phyloP scores from a whole-genome alignment of 1,140 invertebrate species.

The Drosophila nigromelanica region DNA sequence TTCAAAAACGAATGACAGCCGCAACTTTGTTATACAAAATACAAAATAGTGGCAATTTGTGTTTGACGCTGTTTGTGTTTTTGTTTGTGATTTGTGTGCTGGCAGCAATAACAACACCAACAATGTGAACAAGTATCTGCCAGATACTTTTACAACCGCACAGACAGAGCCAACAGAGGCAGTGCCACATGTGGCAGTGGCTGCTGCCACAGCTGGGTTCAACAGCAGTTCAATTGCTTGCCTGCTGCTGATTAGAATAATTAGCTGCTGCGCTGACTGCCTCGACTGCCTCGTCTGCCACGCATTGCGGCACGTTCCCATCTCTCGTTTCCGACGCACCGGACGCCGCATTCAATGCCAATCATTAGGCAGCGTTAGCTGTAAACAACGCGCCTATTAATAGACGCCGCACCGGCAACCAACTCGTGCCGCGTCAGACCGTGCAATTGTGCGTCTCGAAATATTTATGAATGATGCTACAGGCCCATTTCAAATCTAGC shows the following conservation, averaged over 20 bases:
- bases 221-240: slow-evolving; percentile 74
- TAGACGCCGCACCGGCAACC: slow-evolving; percentile 48
- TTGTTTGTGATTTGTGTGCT: slow-evolving; percentile 47
- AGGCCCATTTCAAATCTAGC: slow-evolving; percentile 22
- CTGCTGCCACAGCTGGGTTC: slow-evolving; percentile 43
- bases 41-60: slow-evolving; percentile 67
- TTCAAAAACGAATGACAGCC: slow-evolving; percentile 31
- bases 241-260: slow-evolving; percentile 60
- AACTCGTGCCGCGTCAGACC: slow-evolving; percentile 21
- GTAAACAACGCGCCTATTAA: slow-evolving; percentile 61
- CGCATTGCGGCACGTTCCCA: slow-evolving; percentile 59
- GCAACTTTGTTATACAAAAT: slow-evolving; percentile 66
- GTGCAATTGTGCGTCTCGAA: slow-evolving; percentile 51
- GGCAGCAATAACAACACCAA: slow-evolving; percentile 7
- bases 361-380: slow-evolving; percentile 44
- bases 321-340: slow-evolving; percentile 16
- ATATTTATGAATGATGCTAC: slow-evolving; percentile 40
- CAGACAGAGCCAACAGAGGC: background rate
- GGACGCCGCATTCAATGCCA: slow-evolving; percentile 44
- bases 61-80: slow-evolving; percentile 48
- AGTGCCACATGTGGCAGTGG: slow-evolving; percentile 42
- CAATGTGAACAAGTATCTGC: slow-evolving; percentile 49
- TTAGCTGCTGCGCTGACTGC: slow-evolving; percentile 48
- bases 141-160: slow-evolving; percentile 44
- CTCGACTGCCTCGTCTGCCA: slow-evolving; percentile 37